phyloP scores from a whole-genome alignment of 2,888 invertebrate genomes.

The Drosophila ezoana region DNA sequence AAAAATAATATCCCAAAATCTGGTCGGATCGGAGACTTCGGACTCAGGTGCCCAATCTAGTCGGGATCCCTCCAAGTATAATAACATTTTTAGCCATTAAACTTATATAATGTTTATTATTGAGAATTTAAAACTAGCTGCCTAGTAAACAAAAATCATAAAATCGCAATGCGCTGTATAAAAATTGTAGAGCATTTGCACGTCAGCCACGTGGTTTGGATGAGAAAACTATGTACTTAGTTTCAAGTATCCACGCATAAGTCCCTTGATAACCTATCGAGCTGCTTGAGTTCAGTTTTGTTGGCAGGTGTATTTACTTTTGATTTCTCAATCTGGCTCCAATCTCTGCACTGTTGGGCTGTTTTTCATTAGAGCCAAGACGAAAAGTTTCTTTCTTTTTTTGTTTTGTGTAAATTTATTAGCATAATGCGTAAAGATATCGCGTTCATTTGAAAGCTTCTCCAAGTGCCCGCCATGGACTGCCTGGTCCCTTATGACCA shows the following conservation, averaged over 20 bases:
- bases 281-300: slow-evolving; percentile 12
- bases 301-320: slow-evolving; percentile 39
- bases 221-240: slow-evolving; percentile 7
- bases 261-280: slow-evolving; percentile 42
- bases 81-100: too few species aligned
- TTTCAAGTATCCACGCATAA: slow-evolving; percentile 3
- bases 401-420: slow-evolving; percentile 60
- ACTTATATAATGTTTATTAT: too few species aligned
- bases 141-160: too few species aligned
- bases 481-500: slow-evolving; percentile 50
- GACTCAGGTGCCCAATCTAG: too few species aligned
- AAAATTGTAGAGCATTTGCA: slow-evolving; percentile 10
- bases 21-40: background rate
- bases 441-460: slow-evolving; percentile 76
- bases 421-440: slow-evolving; percentile 78
- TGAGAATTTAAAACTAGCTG: too few species aligned
- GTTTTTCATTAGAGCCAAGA: slow-evolving; percentile 47
- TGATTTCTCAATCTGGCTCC: slow-evolving; percentile 51
- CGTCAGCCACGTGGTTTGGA: background rate
- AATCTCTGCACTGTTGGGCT: slow-evolving; percentile 26
- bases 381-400: slow-evolving; percentile 3
- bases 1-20: background rate
- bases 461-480: slow-evolving; percentile 49
- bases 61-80: too few species aligned
- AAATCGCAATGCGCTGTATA: background rate